These are phyloP conservation scores for Luidia sarsii DNA, from an alignment of 53 echinoderm and acorn worm genomes.

Conservation along the genomic window DNA sequence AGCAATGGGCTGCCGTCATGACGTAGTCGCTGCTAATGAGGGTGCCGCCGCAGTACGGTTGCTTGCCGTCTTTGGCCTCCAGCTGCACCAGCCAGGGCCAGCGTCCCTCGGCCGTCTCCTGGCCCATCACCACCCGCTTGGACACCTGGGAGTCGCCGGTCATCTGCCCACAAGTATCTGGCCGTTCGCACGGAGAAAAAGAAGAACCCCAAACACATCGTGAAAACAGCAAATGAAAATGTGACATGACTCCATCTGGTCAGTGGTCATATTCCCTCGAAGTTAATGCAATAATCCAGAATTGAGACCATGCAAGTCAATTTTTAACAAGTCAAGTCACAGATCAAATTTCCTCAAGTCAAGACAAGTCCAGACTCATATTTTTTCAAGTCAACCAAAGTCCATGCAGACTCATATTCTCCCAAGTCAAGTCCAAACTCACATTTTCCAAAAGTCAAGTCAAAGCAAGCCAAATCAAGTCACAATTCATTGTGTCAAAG, in stretches of 20 bases:
- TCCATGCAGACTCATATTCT: too few species aligned
- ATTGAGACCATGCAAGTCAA: too few species aligned
- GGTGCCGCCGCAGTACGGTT: constrained; percentile 79
- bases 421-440: too few species aligned
- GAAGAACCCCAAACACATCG: not conserved
- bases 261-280: not conserved
- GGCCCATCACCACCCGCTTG: constrained; percentile 46
- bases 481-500: too few species aligned
- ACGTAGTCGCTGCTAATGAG: constrained; percentile 69
- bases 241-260: not conserved
- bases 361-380: too few species aligned
- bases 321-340: too few species aligned
- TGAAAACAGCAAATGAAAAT: not conserved
- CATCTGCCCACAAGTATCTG: constrained; percentile 33
- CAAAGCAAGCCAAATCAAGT: too few species aligned
- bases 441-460: too few species aligned
- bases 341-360: too few species aligned
- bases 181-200: too few species aligned
- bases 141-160: not conserved
- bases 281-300: not conserved
- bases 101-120: not conserved
- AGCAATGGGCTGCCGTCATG: constrained; percentile 87
- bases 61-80: constrained; percentile 11
- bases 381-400: too few species aligned
- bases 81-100: constrained; percentile 74